Conservation (phyloP, 2,888 invertebrate genomes). For the Iphiclides podalirius region DNA sequence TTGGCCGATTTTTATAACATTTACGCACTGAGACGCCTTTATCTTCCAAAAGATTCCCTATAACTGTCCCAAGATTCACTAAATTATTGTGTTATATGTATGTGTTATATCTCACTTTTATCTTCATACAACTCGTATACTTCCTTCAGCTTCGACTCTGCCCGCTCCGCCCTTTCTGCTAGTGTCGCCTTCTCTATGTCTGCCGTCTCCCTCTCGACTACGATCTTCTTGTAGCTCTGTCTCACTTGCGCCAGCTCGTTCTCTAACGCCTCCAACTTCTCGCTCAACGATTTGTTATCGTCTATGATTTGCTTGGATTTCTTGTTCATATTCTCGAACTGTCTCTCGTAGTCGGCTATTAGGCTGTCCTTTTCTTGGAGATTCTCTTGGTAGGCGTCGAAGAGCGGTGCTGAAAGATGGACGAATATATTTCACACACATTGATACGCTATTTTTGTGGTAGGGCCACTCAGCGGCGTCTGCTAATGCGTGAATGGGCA, state of each 20-base stretch:
- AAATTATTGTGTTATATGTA: too few relatives aligned
- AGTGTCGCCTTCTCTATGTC: conserved; percentile 73
- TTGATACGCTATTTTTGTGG: too few relatives aligned
- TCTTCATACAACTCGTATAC: conserved; percentile 87
- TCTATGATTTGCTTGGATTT: conserved; percentile 84
- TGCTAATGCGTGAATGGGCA: too few relatives aligned
- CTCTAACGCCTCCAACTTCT: conserved; percentile 49
- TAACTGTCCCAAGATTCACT: too few relatives aligned
- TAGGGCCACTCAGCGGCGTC: too few relatives aligned
- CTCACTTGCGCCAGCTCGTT: conserved; percentile 55
- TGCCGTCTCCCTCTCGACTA: conserved; percentile 67
- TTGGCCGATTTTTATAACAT: too few relatives aligned
- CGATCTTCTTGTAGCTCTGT: conserved; percentile 62
- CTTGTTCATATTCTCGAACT: conserved; percentile 85
- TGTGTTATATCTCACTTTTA: too few relatives aligned
- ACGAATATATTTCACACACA: too few relatives aligned
- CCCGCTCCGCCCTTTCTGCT: conserved; percentile 83
- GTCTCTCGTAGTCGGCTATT: conserved; percentile 84
- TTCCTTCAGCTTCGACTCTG: conserved; percentile 87
- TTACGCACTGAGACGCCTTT: too few relatives aligned
- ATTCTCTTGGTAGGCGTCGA: conserved; percentile 90
- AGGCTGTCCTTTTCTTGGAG: conserved; percentile 87
- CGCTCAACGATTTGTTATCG: conserved; percentile 84
- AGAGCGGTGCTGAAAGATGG: conserved; percentile 78
- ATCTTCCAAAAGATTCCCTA: too few relatives aligned